Evolutionary conservation across 2,888 invertebrate genomes (phyloP), one percentile per base, ranked within the genome.

Genomic region (Camponotus fellah): DNA sequence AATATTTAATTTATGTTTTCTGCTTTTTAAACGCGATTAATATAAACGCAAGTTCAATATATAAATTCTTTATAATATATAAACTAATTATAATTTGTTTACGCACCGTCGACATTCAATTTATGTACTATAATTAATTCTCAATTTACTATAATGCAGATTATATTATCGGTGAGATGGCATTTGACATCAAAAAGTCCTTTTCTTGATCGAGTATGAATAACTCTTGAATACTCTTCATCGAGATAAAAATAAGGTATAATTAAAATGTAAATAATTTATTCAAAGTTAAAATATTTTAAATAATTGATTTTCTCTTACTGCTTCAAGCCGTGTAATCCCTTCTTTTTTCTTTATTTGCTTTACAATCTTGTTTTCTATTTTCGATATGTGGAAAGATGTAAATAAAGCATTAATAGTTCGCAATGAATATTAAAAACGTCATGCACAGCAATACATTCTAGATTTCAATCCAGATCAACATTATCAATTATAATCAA

Each of bases 281-380:
- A 26, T 26, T 26, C 26, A 26, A 26, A 2, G 2, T 26, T 26
- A 26, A 26, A 26, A 26, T 26, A 26, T 26, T 26, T 26, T 26
- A 26, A 26, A 26, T 26, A 26, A 4, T 46, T 40, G 8, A 40
- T 34, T 10, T 10, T 40, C 5, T 21, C n/a, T 65, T 21, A 14
- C 21, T 40, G 2, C 12, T 65, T 43, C 2, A 0, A 14, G 5
- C 6, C 10, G 3, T 87, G 79, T 62, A 87, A 26, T 4, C 77
- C 34, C 1, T 82, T 12, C 46, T 91, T 89, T 56, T 0, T 82
- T 10, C 46, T 90, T 89, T 56, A 91, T 88, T 49, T 89, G 85
- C 66, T 89, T 88, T 21, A 91, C 26, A 43, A 21, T 87, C 43
- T 26, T 88, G 0, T 84, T 86, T 43, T 85, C 88, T 3, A 90